Evolutionary conservation across 2,113 vertebrate genomes (phyloP).

Genomic region (Micronycteris hirsuta): DNA sequence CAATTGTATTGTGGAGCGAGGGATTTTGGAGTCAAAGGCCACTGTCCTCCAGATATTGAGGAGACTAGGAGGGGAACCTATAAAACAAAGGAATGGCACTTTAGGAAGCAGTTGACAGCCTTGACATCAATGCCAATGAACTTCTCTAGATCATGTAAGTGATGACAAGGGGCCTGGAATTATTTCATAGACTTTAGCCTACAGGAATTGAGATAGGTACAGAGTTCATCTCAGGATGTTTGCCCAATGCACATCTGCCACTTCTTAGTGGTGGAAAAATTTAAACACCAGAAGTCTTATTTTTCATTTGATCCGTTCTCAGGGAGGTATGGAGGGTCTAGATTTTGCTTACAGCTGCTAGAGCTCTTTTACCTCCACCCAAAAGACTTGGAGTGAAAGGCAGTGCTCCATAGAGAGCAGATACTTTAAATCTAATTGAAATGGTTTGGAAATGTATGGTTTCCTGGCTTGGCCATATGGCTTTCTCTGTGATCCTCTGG

Average conservation of each 20-base stretch:
- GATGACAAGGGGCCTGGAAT: constrained; percentile 79
- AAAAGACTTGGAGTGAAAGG: constrained; percentile 26
- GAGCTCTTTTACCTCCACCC: not conserved
- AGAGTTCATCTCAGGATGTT: constrained; percentile 67
- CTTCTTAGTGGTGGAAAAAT: constrained; percentile 19
- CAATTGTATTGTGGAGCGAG: constrained; percentile 90
- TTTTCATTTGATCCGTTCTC: not conserved
- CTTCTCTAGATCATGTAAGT: constrained; percentile 79
- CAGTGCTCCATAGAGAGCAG: not conserved
- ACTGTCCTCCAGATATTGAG: constrained; percentile 92
- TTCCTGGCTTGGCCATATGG: not conserved
- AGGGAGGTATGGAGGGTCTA: not conserved
- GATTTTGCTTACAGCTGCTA: constrained; percentile 7
- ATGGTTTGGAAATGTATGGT: constrained; percentile 37
- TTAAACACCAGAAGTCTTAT: not conserved
- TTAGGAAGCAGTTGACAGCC: constrained; percentile 80
- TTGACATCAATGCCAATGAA: constrained; percentile 75
- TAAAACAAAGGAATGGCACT: constrained; percentile 81
- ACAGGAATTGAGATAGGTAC: constrained; percentile 75
- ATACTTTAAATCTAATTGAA: constrained; percentile 49
- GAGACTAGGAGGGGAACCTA: constrained; percentile 87
- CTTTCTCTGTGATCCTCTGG: not conserved
- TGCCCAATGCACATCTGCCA: not conserved
- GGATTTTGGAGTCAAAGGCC: constrained; percentile 91
- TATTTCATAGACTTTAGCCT: constrained; percentile 78